Base-by-base conservation (phyloP, 1,140 invertebrate genomes). In the Drosophila lini region DNA sequence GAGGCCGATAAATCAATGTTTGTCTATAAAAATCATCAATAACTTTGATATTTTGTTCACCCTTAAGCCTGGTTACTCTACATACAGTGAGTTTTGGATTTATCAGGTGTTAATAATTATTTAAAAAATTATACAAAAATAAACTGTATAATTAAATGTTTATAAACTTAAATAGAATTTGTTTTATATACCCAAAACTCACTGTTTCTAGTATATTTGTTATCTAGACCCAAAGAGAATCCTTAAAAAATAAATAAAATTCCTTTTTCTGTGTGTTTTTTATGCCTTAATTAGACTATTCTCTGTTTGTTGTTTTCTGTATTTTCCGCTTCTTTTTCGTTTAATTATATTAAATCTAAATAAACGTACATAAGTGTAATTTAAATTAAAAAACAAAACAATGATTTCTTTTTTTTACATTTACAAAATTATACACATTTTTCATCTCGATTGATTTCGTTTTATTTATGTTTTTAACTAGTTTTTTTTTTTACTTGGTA, bases 281-380 rank as follows among this genome's bases (percentile, higher is more conserved):
- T 59, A 61, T 34, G 34, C 70, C 80, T 77, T 71, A 9, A 64
- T 59, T 78, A 64, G 58, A 73, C 57, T 56, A 59, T 68, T 74
- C 64, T 80, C 60, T 57, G 53, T 71, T 22, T 60, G 28, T 31
- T 76, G 61, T 65, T 76, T 68, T 84, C 80, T 85, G 81, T 84
- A 84, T 84, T 84, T 88, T 79, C 50, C 63, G 58, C 50, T 73
- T 78, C 63, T 84, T 81, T 88, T 78, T 88, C 80, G 64, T 88
- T 88, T 60, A 67, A 74, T 78, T 86, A 81, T 68, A 69, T 86
- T 86, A 81, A 80, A 81, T 86, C 75, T 78, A 80, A 80, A 80
- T 74, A 78, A 80, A 80, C 76, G 52, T 80, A 84, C 71, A 78
- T 90, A 86, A 48, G 75, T 22, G 16, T 88, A 89, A 85, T 77